Evolutionary conservation across 2,113 vertebrate genomes (phyloP).

Genomic region (Zosterops borbonicus): DNA sequence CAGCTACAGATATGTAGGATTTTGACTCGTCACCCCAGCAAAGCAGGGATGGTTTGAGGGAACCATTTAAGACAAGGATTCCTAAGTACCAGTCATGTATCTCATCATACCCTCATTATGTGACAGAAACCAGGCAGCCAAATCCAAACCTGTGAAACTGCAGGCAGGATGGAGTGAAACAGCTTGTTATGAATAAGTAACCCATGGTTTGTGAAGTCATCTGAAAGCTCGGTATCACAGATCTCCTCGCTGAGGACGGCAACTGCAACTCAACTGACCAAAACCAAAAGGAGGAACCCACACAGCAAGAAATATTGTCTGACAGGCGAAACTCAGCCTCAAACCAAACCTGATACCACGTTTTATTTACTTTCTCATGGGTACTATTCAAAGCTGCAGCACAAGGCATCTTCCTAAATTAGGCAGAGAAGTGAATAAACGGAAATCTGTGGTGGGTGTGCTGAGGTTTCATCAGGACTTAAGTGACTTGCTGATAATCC

Average conservation of each 20-base stretch:
- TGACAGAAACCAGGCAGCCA: neutral
- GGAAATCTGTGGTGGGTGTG: neutral
- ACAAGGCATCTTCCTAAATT: neutral
- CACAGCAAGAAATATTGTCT: neutral
- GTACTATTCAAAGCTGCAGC: neutral
- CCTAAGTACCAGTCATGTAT: neutral
- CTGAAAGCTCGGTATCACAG: neutral
- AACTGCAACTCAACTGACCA: neutral
- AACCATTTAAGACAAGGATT: neutral
- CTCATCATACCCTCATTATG: neutral
- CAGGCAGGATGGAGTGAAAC: neutral
- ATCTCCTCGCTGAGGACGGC: neutral
- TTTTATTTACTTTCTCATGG: constrained; percentile 23
- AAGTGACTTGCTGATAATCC: neutral
- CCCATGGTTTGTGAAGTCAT: neutral
- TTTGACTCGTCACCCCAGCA: fast-evolving
- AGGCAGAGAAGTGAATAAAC: neutral
- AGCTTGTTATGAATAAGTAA: neutral
- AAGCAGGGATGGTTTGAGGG: neutral
- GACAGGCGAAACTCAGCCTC: neutral
- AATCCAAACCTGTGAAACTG: neutral
- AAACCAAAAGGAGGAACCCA: neutral
- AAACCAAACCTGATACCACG: neutral
- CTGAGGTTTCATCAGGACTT: neutral
- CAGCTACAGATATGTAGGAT: neutral